Conservation (phyloP, 2,888 invertebrate species). For the Sinotaia quadrata region DNA sequence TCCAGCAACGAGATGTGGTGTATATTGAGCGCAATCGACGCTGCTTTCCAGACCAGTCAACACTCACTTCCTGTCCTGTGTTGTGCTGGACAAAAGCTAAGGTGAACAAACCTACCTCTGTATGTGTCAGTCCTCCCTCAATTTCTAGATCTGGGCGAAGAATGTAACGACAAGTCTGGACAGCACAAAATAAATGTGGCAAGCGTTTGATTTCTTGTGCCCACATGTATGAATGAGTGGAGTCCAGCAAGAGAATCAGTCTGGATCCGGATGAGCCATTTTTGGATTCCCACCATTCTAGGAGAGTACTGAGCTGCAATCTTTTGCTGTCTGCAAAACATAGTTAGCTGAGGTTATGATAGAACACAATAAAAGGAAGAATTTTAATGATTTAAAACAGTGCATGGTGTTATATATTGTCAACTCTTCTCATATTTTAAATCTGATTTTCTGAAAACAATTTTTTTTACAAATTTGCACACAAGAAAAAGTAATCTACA, state of each 20-base stretch:
- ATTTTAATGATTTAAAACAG: too few relatives aligned
- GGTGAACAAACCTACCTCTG: conserved; percentile 66
- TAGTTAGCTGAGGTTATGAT: too few relatives aligned
- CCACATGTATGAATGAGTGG: conserved; percentile 65
- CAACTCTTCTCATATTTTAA: too few relatives aligned
- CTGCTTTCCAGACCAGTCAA: conserved; percentile 57
- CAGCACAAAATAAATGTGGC: conserved; percentile 55
- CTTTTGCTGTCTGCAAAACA: conserved; percentile 54
- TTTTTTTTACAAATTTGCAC: too few relatives aligned
- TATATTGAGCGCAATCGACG: conserved; percentile 57
- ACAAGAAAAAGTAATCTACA: too few relatives aligned
- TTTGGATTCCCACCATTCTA: conserved; percentile 67
- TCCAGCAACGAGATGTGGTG: conserved; percentile 65
- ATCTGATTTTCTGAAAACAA: too few relatives aligned
- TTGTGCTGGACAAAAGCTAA: conserved; percentile 67
- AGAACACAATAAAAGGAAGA: too few relatives aligned
- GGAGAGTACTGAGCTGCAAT: conserved; percentile 58
- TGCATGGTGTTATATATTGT: too few relatives aligned
- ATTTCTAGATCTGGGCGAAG: conserved; percentile 12
- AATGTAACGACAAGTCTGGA: conserved; percentile 64
- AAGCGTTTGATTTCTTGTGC: conserved; percentile 51
- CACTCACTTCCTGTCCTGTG: conserved; percentile 48
- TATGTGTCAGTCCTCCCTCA: conserved; percentile 47
- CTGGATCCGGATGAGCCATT: conserved; percentile 58
- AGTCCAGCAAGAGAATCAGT: conserved; percentile 68